Percentiles rank a stretch among this genome's conserved stretches.
Conservation (phyloP, 2,797 vertebrate species). For the Clarias laeviceps region DNA sequence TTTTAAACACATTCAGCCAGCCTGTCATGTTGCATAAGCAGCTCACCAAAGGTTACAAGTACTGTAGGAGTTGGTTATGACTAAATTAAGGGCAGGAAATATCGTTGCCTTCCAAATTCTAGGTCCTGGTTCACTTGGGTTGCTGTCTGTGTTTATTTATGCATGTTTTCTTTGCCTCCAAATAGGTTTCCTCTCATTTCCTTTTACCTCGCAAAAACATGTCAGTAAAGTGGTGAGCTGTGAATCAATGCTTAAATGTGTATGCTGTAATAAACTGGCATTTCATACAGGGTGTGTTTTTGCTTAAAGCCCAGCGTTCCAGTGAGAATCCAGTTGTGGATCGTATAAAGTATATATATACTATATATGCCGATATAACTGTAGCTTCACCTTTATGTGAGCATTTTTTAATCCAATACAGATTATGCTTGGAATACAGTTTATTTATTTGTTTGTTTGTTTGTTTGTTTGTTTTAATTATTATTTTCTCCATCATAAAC, state of each 20-base stretch:
- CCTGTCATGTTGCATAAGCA: background rate
- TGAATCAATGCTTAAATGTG: background rate
- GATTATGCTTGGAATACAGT: background rate
- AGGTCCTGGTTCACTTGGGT: background rate
- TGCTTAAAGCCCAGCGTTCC: background rate
- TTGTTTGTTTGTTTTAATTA: background rate
- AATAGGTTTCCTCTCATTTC: background rate
- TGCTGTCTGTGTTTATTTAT: background rate
- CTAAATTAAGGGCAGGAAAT: background rate
- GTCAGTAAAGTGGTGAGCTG: background rate
- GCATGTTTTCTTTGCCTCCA: background rate
- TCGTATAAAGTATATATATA: background rate
- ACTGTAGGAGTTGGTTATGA: background rate
- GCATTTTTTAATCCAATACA: background rate
- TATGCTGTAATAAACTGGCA: background rate
- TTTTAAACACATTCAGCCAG: background rate
- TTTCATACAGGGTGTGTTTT: background rate
- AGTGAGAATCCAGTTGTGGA: background rate
- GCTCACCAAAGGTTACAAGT: background rate
- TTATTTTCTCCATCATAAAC: background rate
- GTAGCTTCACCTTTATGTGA: background rate
- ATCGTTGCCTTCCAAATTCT: background rate
- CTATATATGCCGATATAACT: background rate
- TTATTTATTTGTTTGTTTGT: background rate
- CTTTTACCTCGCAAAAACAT: background rate